Conservation (phyloP, 2,888 invertebrate genomes). For the Fragum whitleyi region DNA sequence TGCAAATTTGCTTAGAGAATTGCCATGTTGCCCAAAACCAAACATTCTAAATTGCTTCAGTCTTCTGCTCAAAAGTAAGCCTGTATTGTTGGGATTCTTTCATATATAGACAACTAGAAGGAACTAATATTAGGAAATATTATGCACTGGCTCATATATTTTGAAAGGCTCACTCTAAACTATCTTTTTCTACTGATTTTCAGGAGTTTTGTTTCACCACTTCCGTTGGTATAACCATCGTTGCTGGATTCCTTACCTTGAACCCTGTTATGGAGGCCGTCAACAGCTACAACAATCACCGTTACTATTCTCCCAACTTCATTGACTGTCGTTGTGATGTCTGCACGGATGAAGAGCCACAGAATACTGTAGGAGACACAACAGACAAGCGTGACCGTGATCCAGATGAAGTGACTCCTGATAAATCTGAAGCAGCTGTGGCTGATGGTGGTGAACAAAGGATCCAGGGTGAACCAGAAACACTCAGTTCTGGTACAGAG, state of each 20-base stretch:
- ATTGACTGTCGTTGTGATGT: conserved; percentile 31
- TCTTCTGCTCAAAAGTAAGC: no score
- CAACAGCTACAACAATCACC: conserved; percentile 23
- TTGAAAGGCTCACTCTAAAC: no score
- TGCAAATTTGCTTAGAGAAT: no score
- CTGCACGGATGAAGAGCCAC: background rate
- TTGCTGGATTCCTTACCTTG: conserved; percentile 44
- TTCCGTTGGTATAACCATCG: conserved; percentile 34
- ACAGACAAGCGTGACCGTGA: background rate
- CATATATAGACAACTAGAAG: no score
- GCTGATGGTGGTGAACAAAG: background rate
- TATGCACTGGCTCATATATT: no score
- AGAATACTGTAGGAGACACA: background rate
- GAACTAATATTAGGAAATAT: no score
- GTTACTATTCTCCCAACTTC: conserved; percentile 37
- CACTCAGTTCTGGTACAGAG: background rate
- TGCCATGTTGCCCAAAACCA: no score
- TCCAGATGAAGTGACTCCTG: background rate
- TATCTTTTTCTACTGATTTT: conserved; percentile 1
- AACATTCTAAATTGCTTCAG: no score
- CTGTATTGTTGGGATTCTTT: no score
- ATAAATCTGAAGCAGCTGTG: background rate
- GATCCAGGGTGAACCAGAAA: background rate
- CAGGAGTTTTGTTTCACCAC: conserved; percentile 36
- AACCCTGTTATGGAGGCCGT: conserved; percentile 51